Conservation (phyloP, 2,113 vertebrate species). For the Aegithalos caudatus region DNA sequence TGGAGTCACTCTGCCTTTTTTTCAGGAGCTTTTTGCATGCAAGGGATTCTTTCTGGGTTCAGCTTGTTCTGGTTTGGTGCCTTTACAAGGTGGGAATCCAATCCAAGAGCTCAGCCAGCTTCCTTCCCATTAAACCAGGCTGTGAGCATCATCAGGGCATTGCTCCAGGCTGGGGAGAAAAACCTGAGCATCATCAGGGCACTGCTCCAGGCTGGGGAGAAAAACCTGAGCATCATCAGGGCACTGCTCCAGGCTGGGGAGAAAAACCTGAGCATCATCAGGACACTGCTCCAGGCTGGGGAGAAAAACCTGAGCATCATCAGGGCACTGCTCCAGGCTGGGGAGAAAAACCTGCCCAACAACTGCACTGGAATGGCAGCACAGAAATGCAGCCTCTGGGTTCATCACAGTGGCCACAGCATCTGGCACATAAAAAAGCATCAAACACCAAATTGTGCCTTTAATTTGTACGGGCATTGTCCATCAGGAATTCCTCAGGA, state of each 20-base stretch:
- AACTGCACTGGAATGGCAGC: neutral
- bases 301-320: neutral
- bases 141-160: neutral
- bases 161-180: neutral
- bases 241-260: neutral
- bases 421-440: neutral
- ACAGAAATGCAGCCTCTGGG: neutral
- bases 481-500: neutral
- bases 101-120: neutral
- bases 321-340: neutral
- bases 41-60: neutral
- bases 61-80: neutral
- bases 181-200: neutral
- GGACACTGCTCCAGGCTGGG: neutral
- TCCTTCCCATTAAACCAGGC: neutral
- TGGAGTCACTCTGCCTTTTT: neutral
- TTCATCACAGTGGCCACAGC: neutral
- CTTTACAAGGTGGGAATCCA: neutral
- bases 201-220: neutral
- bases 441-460: neutral
- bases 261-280: neutral
- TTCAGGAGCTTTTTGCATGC: neutral
- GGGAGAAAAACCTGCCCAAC: no score
- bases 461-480: neutral
- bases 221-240: neutral